Base-by-base conservation (phyloP, 2,888 invertebrate genomes). In the Drosophila nr. perissopoda region DNA sequence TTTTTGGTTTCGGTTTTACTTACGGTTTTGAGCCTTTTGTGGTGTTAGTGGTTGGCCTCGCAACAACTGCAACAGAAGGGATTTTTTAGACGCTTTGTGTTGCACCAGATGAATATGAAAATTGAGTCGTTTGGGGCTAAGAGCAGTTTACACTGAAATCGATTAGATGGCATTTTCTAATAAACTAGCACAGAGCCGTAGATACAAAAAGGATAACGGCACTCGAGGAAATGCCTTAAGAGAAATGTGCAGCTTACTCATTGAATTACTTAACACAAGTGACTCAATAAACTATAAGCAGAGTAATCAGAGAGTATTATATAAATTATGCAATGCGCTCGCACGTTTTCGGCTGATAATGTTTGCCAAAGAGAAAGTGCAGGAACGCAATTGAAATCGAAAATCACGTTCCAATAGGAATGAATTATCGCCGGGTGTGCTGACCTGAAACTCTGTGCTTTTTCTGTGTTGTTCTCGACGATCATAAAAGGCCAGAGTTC, bases 1-100 rank as follows among this genome's bases (percentile, higher is more conserved):
- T 51, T 25, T 25, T 45, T 42, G 40, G 31, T 42, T 21, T 83
- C 33, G 33, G 80, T 83, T 82, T 82, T 87, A 74, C 84, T 80
- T 86, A 79, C 63, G 81, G 70, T 69, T 77, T 73, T 81, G 73
- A 81, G 81, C 69, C 81, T 76, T 86, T 83, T 86, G 86, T 86
- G 83, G 83, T 63, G 52, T 73, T 62, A 48, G 62, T 65, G 63
- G 62, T 53, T 68, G 51, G 57, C 51, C 42, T 36, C 25, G 64
- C 21, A 38, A 29, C 38, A 16, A 40, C 56, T 56, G 27, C 38
- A 29, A 27, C 36, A 33, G 53, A 49, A 59, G n/a, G 7, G 49
- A 42, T 42, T 78, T 78, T 75, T 75, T 38, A 64, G 69, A 40
- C 60, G 61, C 68, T 78, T 71, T 78, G 75, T 59, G 63, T 45